Evolutionary conservation across 2,113 vertebrate species (phyloP), one percentile per base, ranked within the genome.

Genomic region (Sebastes schlegelii): DNA sequence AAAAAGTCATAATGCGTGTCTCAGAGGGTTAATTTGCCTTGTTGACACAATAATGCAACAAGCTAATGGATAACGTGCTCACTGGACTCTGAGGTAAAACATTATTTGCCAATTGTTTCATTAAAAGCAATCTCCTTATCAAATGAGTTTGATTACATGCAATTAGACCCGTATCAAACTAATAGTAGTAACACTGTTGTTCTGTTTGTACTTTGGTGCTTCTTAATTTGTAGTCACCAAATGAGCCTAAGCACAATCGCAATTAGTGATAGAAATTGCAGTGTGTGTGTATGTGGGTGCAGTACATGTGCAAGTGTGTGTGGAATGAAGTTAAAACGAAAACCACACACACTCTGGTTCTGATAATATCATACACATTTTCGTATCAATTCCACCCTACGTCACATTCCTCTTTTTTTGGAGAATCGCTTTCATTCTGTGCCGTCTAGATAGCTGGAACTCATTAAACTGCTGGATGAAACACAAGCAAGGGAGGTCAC

Each of bases 401-500:
- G 67, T 79, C 79, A 86, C 77, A 67, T 79, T 43, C 12, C 51
- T 43, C 14, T 63, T 42, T 83, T 48, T 60, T 63, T 17, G 52
- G 83, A 78, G 83, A 80, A 68, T 45, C 26, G 49, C 74, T 58
- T 73, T 83, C 58, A 58, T 80, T 83, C 72, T 82, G 70, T 40
- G 86, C 58, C 48, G 79, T 73, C 65, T 19, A 63, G 87, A 91
- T 89, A 92, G 79, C 82, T 69, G 76, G 72, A 89, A 85, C 85
- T 92, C 86, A 92, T 93, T 92, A 91, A 79, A 89, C 71, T 57
- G 72, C 74, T 73, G 81, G 72, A 82, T 86, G 73, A 92, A 88
- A 76, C 70, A 84, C 78, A 54, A 66, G 70, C 62, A 66, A 72
- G 68, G 40, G 52, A 74, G 84, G 83, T 84, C 85, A 81, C 2